Percentiles rank a stretch among this genome's conserved stretches.
Conservation (phyloP, 2,888 invertebrate species). For the Chorisops tibialis region DNA sequence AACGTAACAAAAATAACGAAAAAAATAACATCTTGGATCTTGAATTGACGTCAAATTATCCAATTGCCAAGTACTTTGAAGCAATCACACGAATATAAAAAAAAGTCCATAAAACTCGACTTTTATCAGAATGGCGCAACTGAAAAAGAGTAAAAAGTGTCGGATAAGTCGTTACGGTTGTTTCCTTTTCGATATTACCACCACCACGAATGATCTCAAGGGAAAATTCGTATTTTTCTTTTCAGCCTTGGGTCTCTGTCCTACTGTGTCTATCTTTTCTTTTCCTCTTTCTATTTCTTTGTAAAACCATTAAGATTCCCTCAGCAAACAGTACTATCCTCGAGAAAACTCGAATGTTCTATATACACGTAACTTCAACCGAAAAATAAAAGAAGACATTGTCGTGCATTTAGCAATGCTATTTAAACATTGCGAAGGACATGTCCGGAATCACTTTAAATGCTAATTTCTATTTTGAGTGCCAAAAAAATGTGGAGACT, state of each 20-base stretch:
- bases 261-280: neutral
- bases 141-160: neutral
- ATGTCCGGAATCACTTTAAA: slow-evolving; percentile 18
- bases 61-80: slow-evolving; percentile 4
- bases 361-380: neutral
- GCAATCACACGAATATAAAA: slow-evolving; percentile 18
- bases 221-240: slow-evolving; percentile 2
- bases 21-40: neutral
- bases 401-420: neutral
- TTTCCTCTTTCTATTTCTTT: neutral
- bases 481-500: neutral
- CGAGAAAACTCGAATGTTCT: slow-evolving; percentile 1
- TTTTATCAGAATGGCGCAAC: neutral
- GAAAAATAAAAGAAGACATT: slow-evolving; percentile 10
- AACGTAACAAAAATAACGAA: neutral
- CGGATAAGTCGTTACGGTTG: slow-evolving; percentile 5
- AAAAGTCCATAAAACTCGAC: neutral
- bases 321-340: neutral
- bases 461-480: slow-evolving; percentile 10
- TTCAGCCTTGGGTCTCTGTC: neutral
- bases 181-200: slow-evolving; percentile 4
- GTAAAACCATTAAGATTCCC: slow-evolving; percentile 8
- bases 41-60: slow-evolving; percentile 3
- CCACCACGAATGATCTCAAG: slow-evolving; percentile 1
- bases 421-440: neutral